These are phyloP conservation scores for Babyrousa celebensis DNA, from an alignment of 2,797 vertebrate genomes.

Conservation along the genomic window DNA sequence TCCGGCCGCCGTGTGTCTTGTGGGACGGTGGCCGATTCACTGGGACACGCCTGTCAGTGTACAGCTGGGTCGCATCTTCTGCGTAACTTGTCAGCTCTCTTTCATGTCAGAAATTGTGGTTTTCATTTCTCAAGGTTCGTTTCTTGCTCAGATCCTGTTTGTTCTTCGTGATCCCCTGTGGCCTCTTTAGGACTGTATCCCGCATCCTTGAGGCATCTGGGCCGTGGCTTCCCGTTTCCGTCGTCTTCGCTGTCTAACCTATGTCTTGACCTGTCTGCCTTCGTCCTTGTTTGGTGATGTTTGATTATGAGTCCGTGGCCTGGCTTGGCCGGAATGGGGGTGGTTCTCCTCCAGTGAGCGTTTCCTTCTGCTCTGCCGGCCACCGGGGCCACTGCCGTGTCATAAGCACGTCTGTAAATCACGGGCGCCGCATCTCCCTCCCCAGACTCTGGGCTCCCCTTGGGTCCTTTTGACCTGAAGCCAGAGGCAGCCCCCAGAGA, in stretches of 20 bases:
- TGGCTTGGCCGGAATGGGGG: background rate
- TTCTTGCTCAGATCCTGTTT: background rate
- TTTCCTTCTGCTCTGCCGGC: background rate
- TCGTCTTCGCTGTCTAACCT: background rate
- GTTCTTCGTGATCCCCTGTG: fast-evolving
- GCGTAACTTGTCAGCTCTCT: background rate
- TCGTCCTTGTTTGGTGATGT: background rate
- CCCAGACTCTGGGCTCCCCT: background rate
- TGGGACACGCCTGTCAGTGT: background rate
- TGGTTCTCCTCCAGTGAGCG: fast-evolving
- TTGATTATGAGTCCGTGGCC: fast-evolving
- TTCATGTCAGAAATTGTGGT: background rate
- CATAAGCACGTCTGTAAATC: fast-evolving
- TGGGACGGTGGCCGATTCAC: background rate
- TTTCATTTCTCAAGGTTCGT: background rate
- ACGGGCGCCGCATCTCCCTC: background rate
- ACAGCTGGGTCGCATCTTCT: background rate
- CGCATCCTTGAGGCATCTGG: background rate
- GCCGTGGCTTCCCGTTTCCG: fast-evolving
- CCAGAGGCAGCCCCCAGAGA: background rate
- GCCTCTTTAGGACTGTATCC: fast-evolving
- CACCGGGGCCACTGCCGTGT: fast-evolving
- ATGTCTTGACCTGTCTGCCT: background rate
- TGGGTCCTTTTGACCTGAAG: background rate
- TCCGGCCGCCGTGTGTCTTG: no score